phyloP scores from a whole-genome alignment of 2,888 invertebrate genomes.

The Latheticus oryzae region DNA sequence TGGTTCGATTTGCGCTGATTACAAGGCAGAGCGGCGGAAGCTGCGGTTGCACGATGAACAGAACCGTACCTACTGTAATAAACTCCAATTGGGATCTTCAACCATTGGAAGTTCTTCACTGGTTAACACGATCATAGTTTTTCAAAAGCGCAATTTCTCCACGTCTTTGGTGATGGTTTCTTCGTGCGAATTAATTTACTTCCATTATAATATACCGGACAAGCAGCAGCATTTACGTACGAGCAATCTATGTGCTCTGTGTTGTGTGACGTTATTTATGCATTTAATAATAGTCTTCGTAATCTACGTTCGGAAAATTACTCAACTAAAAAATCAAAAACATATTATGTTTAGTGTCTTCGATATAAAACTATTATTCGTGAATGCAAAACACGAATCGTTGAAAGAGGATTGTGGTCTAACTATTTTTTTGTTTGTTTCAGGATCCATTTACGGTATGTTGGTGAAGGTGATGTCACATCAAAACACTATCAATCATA shows the following conservation, averaged over 20 bases:
- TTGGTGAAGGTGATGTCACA: slow-evolving; percentile 44
- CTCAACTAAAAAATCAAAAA: no score
- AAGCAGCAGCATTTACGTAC: slow-evolving; percentile 15
- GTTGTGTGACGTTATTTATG: slow-evolving; percentile 49
- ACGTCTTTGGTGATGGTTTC: slow-evolving; percentile 42
- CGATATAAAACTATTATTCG: no score
- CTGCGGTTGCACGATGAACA: slow-evolving; percentile 54
- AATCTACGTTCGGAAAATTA: no score
- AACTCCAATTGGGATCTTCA: slow-evolving; percentile 7
- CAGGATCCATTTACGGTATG: slow-evolving; percentile 76
- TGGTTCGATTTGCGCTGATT: slow-evolving; percentile 65
- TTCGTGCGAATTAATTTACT: slow-evolving; percentile 47
- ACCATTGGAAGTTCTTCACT: slow-evolving; percentile 9
- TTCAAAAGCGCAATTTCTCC: slow-evolving; percentile 41
- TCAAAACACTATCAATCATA: slow-evolving; percentile 44
- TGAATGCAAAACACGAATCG: no score
- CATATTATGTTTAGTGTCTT: no score
- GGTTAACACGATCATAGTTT: slow-evolving; percentile 44
- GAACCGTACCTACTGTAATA: slow-evolving; percentile 15
- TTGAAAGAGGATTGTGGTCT: no score
- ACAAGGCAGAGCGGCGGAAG: slow-evolving; percentile 64
- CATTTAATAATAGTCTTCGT: slow-evolving; percentile 46
- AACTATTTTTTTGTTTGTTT: slow-evolving; percentile 67
- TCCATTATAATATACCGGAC: slow-evolving; percentile 10
- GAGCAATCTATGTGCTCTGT: slow-evolving; percentile 48